Conservation (phyloP, 2,113 vertebrate species). For the Corythaixoides concolor region DNA sequence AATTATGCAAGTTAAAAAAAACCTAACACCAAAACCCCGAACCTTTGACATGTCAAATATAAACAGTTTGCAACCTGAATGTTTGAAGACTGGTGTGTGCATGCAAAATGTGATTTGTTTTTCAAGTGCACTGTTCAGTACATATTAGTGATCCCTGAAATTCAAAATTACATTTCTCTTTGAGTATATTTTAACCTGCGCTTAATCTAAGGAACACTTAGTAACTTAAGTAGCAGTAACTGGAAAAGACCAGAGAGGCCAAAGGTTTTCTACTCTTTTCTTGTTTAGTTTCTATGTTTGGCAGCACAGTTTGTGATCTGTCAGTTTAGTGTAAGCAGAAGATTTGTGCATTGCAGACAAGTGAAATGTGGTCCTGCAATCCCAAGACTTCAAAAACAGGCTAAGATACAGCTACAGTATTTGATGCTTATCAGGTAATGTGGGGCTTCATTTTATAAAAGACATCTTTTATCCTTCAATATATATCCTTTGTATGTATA, state of each 20-base stretch:
- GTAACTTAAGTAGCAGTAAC: background rate
- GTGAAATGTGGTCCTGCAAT: background rate
- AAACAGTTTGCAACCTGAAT: background rate
- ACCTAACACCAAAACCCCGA: background rate
- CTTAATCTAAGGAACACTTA: background rate
- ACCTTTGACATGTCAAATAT: background rate
- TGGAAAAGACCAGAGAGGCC: background rate
- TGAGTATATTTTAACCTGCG: background rate
- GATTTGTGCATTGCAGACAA: background rate
- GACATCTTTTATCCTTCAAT: background rate
- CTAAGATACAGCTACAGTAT: background rate
- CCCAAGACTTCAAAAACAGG: background rate
- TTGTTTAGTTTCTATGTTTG: background rate
- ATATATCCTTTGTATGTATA: background rate
- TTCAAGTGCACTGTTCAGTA: background rate
- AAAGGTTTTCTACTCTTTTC: background rate
- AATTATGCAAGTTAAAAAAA: background rate
- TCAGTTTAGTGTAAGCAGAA: background rate
- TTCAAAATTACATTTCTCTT: background rate
- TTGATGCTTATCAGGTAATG: background rate
- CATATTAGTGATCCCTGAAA: background rate
- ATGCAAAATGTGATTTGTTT: slow-evolving; percentile 21
- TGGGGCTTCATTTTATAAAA: background rate
- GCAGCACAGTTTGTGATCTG: background rate
- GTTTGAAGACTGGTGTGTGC: background rate